Percentiles rank a stretch among this genome's conserved stretches.
phyloP scores from a whole-genome alignment of 2,113 vertebrate species.

The Fulica atra region DNA sequence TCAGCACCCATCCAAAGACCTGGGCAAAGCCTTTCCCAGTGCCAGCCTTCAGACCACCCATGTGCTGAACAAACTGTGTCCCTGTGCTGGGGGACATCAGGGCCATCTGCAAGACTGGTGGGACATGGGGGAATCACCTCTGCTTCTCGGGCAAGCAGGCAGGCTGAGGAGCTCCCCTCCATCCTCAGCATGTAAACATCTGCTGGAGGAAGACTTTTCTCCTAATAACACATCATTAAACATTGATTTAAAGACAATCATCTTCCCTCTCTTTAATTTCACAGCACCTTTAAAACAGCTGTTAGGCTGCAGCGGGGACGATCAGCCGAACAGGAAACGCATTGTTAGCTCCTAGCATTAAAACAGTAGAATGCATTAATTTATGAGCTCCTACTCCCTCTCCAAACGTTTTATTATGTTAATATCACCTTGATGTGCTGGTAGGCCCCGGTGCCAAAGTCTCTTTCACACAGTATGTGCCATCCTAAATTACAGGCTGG shows the following conservation, averaged over 20 bases:
- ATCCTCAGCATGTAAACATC: conserved; percentile 35
- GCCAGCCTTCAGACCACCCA: background rate
- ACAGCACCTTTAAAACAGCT: conserved; percentile 70
- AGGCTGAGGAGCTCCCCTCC: background rate
- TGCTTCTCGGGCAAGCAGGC: background rate
- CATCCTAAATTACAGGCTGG: conserved; percentile 67
- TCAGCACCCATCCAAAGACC: background rate
- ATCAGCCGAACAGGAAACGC: conserved; percentile 61
- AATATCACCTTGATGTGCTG: conserved; percentile 62
- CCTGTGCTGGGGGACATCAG: background rate
- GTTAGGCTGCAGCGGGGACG: conserved; percentile 44
- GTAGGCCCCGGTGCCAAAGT: conserved; percentile 51
- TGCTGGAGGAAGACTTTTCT: conserved; percentile 50
- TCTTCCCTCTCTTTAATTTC: conserved; percentile 65
- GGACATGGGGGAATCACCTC: accelerated
- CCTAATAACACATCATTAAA: conserved; percentile 68
- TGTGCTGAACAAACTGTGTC: accelerated
- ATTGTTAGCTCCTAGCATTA: conserved; percentile 63
- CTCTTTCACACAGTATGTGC: conserved; percentile 54
- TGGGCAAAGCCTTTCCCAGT: background rate
- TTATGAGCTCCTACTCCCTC: conserved; percentile 66
- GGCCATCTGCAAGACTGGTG: background rate
- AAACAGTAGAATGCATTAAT: conserved; percentile 74
- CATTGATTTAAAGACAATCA: conserved; percentile 71
- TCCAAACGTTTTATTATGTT: conserved; percentile 62